These are phyloP conservation scores for Noturus placidus DNA, from an alignment of 2,113 vertebrate genomes.

Conservation along the genomic window DNA sequence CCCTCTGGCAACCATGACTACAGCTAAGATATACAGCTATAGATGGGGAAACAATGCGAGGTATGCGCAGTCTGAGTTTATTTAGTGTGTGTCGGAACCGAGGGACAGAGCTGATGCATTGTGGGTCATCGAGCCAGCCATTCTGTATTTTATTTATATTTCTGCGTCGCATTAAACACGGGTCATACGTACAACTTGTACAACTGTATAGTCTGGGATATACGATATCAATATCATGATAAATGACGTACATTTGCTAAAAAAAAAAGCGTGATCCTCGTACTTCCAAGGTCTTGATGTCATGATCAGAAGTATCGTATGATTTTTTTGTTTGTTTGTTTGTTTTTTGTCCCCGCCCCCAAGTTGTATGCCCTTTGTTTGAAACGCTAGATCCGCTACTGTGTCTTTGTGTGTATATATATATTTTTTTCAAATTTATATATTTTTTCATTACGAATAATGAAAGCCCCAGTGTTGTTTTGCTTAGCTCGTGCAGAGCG, in stretches of 20 bases:
- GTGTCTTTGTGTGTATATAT: no score
- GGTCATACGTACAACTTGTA: neutral
- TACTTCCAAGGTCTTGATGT: neutral
- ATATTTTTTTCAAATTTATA: neutral
- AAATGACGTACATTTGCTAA: no score
- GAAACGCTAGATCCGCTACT: no score
- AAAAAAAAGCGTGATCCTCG: no score
- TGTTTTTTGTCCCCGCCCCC: no score
- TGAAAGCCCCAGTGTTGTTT: neutral
- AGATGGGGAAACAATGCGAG: conserved; percentile 33
- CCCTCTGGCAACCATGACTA: conserved; percentile 11
- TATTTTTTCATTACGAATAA: neutral
- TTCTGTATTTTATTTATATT: neutral
- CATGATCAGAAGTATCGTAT: neutral
- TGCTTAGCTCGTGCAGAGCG: neutral
- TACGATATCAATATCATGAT: neutral
- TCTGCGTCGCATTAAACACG: neutral
- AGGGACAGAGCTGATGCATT: neutral
- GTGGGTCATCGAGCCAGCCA: neutral
- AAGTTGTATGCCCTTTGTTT: neutral
- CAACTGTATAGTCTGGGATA: neutral
- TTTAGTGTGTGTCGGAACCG: neutral
- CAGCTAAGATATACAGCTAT: conserved; percentile 16
- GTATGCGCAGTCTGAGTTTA: neutral
- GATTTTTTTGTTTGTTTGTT: no score